Evolutionary conservation across 2,888 invertebrate genomes (phyloP).

Genomic region (Melanostoma mellinum): DNA sequence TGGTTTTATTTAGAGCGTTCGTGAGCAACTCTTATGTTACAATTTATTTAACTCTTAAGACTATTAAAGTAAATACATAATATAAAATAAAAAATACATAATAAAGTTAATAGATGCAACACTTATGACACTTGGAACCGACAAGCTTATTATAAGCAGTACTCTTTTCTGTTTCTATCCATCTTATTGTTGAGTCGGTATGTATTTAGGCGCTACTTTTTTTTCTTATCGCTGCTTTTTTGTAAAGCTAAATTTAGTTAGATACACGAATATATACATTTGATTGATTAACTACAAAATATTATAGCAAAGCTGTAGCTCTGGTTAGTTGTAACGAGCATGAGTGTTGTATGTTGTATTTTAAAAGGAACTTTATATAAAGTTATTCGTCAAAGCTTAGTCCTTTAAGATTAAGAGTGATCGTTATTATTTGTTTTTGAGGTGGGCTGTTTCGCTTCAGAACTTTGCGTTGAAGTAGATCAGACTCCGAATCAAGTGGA

Average conservation of each 20-base stretch:
- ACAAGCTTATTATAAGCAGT: conserved; percentile 60
- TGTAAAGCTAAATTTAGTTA: background rate
- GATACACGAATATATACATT: background rate
- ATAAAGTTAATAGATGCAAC: conserved; percentile 17
- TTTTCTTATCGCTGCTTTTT: background rate
- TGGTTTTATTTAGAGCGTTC: no score
- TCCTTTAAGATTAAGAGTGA: conserved; percentile 49
- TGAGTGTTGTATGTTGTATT: background rate
- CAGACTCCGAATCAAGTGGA: conserved; percentile 17
- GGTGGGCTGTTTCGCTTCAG: conserved; percentile 39
- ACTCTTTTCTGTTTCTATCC: conserved; percentile 14
- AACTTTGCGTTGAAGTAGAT: conserved; percentile 43
- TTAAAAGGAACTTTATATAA: conserved; percentile 34
- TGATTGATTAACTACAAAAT: conserved; percentile 9
- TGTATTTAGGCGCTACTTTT: background rate
- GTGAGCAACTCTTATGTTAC: no score
- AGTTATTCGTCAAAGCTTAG: conserved; percentile 25
- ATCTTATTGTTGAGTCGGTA: background rate
- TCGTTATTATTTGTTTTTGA: conserved; percentile 41
- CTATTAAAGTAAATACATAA: no score
- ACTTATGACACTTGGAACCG: conserved; percentile 52
- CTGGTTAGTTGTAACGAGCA: no score
- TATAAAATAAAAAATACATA: background rate
- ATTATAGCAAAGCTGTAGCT: background rate
- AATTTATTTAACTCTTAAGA: no score